phyloP scores from a whole-genome alignment of 92 coral and sea anemone genomes.

The Anthopleura xanthogrammica region DNA sequence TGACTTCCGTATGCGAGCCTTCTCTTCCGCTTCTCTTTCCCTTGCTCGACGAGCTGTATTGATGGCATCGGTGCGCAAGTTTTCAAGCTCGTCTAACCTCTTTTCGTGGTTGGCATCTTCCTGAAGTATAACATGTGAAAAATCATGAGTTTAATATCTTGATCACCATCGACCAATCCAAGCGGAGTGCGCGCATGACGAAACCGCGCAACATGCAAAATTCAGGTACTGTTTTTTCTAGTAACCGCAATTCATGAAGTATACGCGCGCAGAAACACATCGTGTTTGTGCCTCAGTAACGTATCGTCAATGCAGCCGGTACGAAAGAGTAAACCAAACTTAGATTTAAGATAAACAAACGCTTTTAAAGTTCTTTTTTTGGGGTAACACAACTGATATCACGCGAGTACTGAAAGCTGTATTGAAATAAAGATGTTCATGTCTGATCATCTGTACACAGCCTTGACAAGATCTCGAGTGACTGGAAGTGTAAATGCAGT shows the following conservation, averaged over 20 bases:
- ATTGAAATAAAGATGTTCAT: not conserved
- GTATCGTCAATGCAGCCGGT: not conserved
- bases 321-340: no score
- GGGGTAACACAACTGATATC: no score
- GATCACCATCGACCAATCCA: not conserved
- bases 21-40: conserved; percentile 8
- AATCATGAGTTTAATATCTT: not conserved
- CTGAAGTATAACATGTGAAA: not conserved
- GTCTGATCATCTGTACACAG: not conserved
- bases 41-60: conserved; percentile 31
- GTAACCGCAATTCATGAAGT: no score
- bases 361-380: no score
- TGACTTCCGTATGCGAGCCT: not conserved
- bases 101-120: conserved; percentile 59
- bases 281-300: not conserved
- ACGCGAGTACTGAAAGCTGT: no score
- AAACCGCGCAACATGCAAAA: not conserved
- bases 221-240: no score
- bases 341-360: no score
- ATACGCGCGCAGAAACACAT: not conserved
- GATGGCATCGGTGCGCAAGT: conserved; percentile 32
- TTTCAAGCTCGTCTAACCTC: conserved; percentile 48
- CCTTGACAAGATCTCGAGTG: not conserved
- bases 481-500: no score
- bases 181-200: not conserved